These are phyloP conservation scores for Phalloptychus januarius DNA, from an alignment of 2,797 vertebrate species.

Conservation along the genomic window DNA sequence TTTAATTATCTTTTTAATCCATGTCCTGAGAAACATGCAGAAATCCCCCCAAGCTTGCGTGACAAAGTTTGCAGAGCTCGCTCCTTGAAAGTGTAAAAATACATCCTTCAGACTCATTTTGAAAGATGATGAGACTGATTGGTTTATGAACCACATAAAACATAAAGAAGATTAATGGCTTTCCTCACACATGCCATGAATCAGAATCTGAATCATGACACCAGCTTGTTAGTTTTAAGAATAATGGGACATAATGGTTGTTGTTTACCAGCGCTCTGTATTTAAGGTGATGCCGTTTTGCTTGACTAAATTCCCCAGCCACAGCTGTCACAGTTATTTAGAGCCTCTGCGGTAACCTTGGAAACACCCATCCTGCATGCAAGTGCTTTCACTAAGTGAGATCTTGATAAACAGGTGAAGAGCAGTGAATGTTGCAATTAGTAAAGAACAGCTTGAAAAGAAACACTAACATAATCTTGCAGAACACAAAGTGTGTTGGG, in stretches of 20 bases:
- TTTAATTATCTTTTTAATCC: not conserved
- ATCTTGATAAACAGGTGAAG: constrained; percentile 71
- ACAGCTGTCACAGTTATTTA: constrained; percentile 79
- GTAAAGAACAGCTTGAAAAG: constrained; percentile 17
- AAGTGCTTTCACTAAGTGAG: constrained; percentile 68
- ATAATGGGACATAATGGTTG: constrained; percentile 42
- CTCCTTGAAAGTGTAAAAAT: not conserved
- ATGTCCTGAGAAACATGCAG: not conserved
- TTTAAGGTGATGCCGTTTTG: constrained; percentile 71
- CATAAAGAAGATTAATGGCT: constrained; percentile 7
- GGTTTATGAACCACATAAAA: not conserved
- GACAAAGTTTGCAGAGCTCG: not conserved
- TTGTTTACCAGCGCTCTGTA: constrained; percentile 64
- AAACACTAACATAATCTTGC: constrained; percentile 34
- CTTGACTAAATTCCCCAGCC: constrained; percentile 72
- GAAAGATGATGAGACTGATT: not conserved
- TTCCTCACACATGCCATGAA: constrained; percentile 18
- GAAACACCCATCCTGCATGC: constrained; percentile 69
- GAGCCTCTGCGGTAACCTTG: constrained; percentile 76
- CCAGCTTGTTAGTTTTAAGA: constrained; percentile 52
- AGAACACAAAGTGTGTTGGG: constrained; percentile 20
- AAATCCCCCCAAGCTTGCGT: not conserved
- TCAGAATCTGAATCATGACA: constrained; percentile 35
- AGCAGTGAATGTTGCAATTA: constrained; percentile 53
- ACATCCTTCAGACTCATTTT: not conserved